A percentile compares a stretch with the other conserved stretches of the same genome.
Evolutionary conservation across 2,113 vertebrate species (phyloP).

Genomic region (Spizaetus ornatus): DNA sequence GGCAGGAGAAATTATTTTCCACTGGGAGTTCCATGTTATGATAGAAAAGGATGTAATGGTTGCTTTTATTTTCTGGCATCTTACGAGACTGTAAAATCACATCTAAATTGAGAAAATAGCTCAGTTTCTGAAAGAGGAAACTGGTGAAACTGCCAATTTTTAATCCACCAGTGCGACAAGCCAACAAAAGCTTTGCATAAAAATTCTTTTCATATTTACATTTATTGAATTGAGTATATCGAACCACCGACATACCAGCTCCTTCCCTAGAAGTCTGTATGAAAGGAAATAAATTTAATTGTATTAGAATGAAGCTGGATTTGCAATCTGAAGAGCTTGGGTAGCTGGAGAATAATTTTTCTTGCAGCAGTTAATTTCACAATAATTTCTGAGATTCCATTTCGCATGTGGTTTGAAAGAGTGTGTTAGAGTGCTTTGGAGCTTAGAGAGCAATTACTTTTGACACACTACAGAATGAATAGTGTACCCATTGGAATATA

Average conservation of each 20-base stretch:
- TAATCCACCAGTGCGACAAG: background rate
- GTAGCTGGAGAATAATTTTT: constrained; percentile 37
- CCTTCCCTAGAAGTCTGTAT: background rate
- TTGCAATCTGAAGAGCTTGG: background rate
- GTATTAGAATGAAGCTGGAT: background rate
- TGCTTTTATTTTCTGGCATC: background rate
- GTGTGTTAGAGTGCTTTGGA: constrained; percentile 61
- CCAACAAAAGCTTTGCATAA: constrained; percentile 55
- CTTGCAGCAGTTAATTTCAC: constrained; percentile 21
- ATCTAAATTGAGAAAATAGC: constrained; percentile 21
- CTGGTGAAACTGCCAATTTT: constrained; percentile 17
- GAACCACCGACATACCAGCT: background rate
- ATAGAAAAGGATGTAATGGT: background rate
- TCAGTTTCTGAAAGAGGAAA: constrained; percentile 32
- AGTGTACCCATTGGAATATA: constrained; percentile 54
- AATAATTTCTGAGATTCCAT: constrained; percentile 28
- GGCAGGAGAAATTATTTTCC: background rate
- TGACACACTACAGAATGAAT: constrained; percentile 45
- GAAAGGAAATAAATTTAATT: background rate
- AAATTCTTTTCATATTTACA: constrained; percentile 48
- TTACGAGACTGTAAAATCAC: background rate
- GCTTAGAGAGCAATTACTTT: constrained; percentile 66
- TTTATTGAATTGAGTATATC: background rate
- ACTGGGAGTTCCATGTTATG: background rate
- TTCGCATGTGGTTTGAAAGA: constrained; percentile 49